Evolutionary conservation across 2,888 invertebrate genomes (phyloP), one percentile per base, ranked within the genome.

Genomic region (Dryomyza anilis): DNA sequence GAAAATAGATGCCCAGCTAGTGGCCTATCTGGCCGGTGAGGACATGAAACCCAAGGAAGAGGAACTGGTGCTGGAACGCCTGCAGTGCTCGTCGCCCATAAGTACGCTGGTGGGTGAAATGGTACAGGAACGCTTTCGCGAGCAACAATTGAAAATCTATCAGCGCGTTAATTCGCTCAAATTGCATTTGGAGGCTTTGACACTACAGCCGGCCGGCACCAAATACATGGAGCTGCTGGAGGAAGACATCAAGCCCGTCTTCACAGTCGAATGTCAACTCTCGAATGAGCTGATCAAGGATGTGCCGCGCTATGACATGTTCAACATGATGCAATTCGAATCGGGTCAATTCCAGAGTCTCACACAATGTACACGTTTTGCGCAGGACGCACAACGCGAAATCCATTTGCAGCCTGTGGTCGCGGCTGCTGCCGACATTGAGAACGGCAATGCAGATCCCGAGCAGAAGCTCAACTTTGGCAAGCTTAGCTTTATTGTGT

Each of bases 251-350:
- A 76, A 77, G 48, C 79, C 79, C 36, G 79, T 79, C 64, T 79
- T 79, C 63, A 79, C 79, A 14, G 78, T 79, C 16, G 79, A 79
- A 53, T 80, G 79, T 64, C 79, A 80, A 64, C 64, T 79, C 27
- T 78, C 80, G 3, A 68, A 75, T 45, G 78, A 79, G 2, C 63
- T 79, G 14, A 78, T 79, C n/a, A 67, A 71, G n/a, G 36, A 69
- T 1, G 72, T 78, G 66, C 71, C 75, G 27, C 77, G 77, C 29
- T 68, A 65, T 16, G 72, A 77, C 29, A 77, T 80, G 80, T 80
- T 77, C 56, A 76, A 79, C 33, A 69, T 78, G 25, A 80, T 79
- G 79, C 79, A 80, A 74, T 79, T 79, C 67, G 79, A 79, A 69
- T 79, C 79, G 65, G 79, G 80, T 60, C 80, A 79, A 46, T 79